A percentile compares a stretch with the other conserved stretches of the same genome.
phyloP scores from a whole-genome alignment of 2,113 vertebrate genomes.

The Lucifuga dentata region DNA sequence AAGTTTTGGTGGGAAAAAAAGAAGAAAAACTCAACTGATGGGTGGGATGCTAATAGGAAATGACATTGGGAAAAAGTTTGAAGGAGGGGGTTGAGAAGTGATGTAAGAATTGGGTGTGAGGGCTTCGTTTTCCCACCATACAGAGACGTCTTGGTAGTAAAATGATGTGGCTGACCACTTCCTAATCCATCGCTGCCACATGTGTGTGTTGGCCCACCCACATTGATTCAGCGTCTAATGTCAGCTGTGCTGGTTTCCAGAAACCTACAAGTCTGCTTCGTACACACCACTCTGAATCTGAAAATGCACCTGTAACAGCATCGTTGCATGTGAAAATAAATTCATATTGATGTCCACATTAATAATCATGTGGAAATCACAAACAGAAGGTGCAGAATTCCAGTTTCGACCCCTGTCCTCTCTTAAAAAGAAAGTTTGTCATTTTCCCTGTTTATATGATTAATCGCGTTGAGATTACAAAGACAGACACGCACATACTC shows the following conservation, averaged over 20 bases:
- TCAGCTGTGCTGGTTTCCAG: constrained; percentile 36
- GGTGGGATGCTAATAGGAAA: constrained; percentile 58
- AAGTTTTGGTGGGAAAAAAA: constrained; percentile 53
- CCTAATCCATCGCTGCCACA: constrained; percentile 84
- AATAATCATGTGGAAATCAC: too few species aligned
- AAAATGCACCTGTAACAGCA: constrained; percentile 35
- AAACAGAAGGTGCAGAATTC: too few species aligned
- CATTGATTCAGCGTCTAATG: constrained; percentile 45
- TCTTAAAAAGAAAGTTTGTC: too few species aligned
- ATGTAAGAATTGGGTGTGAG: constrained; percentile 53
- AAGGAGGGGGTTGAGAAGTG: constrained; percentile 34
- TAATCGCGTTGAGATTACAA: too few species aligned
- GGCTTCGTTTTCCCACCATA: constrained; percentile 77
- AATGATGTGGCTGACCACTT: constrained; percentile 92
- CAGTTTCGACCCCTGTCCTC: too few species aligned
- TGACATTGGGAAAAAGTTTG: constrained; percentile 38
- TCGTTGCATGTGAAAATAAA: too few species aligned
- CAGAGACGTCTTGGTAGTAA: constrained; percentile 86
- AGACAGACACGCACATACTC: too few species aligned
- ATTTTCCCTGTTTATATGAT: too few species aligned
- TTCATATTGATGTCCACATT: too few species aligned
- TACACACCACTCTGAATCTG: constrained; percentile 12
- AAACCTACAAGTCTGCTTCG: constrained; percentile 34
- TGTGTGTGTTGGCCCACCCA: constrained; percentile 89
- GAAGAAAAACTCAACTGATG: constrained; percentile 9